A percentile compares a stretch with the other conserved stretches of the same genome.
Evolutionary conservation across 2,113 vertebrate genomes (phyloP).

Genomic region (Toxostoma redivivum): DNA sequence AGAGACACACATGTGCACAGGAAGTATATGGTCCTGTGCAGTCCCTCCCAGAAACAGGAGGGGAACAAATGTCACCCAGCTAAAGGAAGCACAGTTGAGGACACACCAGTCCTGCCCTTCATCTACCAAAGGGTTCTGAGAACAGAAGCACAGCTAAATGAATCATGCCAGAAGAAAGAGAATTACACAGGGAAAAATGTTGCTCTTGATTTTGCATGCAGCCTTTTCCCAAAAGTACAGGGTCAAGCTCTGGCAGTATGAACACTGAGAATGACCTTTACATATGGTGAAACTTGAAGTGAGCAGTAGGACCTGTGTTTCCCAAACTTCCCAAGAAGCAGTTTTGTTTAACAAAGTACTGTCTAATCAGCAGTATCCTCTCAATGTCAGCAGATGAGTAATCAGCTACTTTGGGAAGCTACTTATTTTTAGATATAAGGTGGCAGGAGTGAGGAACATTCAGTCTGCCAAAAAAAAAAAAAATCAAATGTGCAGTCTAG

Average conservation of each 20-base stretch:
- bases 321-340: neutral
- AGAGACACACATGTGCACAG: neutral
- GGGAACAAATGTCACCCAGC: neutral
- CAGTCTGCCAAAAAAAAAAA: neutral
- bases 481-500: neutral
- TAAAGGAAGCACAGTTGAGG: neutral
- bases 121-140: neutral
- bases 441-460: neutral
- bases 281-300: neutral
- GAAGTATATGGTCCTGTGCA: neutral
- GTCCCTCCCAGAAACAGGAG: neutral
- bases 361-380: neutral
- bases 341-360: neutral
- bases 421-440: constrained; percentile 37
- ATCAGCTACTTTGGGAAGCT: constrained; percentile 17
- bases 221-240: neutral
- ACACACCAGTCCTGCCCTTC: neutral
- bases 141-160: neutral
- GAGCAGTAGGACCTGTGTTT: neutral
- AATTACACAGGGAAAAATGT: neutral
- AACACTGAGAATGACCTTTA: neutral
- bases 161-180: neutral
- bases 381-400: constrained; percentile 41
- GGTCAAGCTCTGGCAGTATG: neutral
- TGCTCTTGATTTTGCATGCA: neutral